phyloP scores from a whole-genome alignment of 2,888 invertebrate species.

The Metallyticus violacea region DNA sequence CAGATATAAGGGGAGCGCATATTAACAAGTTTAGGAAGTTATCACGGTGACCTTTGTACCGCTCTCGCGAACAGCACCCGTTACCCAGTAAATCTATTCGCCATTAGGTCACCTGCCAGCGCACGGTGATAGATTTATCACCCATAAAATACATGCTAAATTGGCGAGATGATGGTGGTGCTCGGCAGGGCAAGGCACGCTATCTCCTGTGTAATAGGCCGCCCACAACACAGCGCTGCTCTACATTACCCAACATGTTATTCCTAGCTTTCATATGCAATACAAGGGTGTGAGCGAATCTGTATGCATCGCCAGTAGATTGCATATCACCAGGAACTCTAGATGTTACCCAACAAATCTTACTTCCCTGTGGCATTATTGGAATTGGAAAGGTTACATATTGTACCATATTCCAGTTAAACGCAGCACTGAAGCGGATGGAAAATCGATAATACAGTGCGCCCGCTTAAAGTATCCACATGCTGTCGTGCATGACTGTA shows the following conservation, averaged over 20 bases:
- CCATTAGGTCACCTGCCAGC: not conserved
- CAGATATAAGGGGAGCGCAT: not conserved
- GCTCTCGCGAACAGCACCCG: not conserved
- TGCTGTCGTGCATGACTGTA: not conserved
- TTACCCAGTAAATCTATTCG: not conserved
- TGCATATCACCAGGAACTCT: not conserved
- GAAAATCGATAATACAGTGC: not conserved
- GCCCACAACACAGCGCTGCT: not conserved
- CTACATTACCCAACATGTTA: not conserved
- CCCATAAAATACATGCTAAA: slow-evolving; percentile 12
- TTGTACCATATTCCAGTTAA: no score
- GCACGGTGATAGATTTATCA: slow-evolving; percentile 2
- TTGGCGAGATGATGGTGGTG: not conserved
- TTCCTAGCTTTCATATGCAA: not conserved
- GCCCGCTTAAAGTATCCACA: not conserved
- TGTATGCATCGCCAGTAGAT: not conserved
- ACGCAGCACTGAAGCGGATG: no score
- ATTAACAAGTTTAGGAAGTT: not conserved
- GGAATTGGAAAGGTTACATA: not conserved
- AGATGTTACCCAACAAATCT: not conserved
- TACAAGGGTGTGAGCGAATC: no score
- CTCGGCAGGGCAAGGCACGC: not conserved
- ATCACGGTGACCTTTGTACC: not conserved
- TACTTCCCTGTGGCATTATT: not conserved
- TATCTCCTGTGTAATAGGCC: not conserved